Conservation (phyloP, 2,888 invertebrate genomes). For the Galeruca laticollis region DNA sequence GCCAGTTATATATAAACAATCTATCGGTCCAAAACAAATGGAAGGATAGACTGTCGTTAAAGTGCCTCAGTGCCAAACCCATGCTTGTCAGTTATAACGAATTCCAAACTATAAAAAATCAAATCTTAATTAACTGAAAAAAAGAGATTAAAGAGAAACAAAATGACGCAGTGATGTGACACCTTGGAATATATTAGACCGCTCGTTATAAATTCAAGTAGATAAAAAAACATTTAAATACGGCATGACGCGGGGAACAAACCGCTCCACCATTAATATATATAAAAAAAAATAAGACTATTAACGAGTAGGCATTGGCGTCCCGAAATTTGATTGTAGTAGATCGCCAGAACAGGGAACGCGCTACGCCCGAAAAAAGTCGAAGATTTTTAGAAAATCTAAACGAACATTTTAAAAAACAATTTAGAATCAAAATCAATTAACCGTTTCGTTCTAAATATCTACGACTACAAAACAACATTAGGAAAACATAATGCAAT, state of each 20-base stretch:
- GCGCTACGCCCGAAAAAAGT: conserved; percentile 55
- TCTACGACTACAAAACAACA: conserved; percentile 40
- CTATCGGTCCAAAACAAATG: conserved; percentile 41
- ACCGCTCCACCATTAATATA: conserved; percentile 42
- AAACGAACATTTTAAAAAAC: conserved; percentile 6
- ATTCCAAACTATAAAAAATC: conserved; percentile 48
- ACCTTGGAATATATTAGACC: conserved; percentile 54
- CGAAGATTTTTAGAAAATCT: conserved; percentile 37
- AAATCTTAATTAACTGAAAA: conserved; percentile 14
- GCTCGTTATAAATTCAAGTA: conserved; percentile 28
- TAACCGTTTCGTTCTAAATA: conserved; percentile 21
- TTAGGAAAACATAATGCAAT: conserved; percentile 51
- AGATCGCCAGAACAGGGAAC: conserved; percentile 63
- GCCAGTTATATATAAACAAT: conserved; percentile 57
- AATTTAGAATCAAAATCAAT: background rate
- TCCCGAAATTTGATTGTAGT: conserved; percentile 59
- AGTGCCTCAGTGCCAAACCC: conserved; percentile 62
- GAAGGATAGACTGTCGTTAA: conserved; percentile 43
- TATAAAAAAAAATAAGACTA: conserved; percentile 52
- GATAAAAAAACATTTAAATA: conserved; percentile 61
- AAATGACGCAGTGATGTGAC: conserved; percentile 60
- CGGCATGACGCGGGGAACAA: conserved; percentile 47
- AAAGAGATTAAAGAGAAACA: conserved; percentile 42
- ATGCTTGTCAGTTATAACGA: conserved; percentile 54
- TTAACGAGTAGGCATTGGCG: conserved; percentile 56